These are phyloP conservation scores for Aporrectodea caliginosa DNA, from an alignment of 1,140 invertebrate genomes.

Conservation along the genomic window DNA sequence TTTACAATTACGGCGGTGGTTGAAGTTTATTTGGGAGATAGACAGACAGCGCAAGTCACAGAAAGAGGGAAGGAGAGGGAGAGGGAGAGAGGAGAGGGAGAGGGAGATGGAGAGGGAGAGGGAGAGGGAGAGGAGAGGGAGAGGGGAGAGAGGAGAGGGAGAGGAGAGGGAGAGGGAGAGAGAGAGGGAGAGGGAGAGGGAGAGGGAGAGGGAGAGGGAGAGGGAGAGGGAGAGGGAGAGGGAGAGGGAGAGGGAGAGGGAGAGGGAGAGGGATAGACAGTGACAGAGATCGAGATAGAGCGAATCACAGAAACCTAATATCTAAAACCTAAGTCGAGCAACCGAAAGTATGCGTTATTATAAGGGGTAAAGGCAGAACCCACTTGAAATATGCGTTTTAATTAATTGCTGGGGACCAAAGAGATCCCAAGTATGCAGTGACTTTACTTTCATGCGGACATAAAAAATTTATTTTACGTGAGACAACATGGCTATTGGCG, in stretches of 20 bases:
- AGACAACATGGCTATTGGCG: no score
- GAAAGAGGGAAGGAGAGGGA: neutral
- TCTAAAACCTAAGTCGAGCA: no score
- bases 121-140: neutral
- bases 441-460: no score
- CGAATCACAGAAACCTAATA: no score
- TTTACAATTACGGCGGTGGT: neutral
- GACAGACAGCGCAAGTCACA: neutral
- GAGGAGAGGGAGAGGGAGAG: neutral
- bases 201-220: neutral
- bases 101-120: neutral
- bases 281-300: no score
- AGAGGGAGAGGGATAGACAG: neutral
- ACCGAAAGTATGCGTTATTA: no score
- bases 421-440: no score
- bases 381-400: no score
- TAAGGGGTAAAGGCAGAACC: no score
- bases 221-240: neutral
- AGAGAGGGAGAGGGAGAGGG: neutral
- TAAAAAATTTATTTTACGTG: no score
- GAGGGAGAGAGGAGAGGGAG: neutral
- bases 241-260: neutral
- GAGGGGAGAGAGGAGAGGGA: neutral
- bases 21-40: neutral
- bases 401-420: no score